Evolutionary conservation across 1,140 invertebrate genomes (phyloP), one percentile per base, ranked within the genome.

Genomic region (Meloidogyne exigua): DNA sequence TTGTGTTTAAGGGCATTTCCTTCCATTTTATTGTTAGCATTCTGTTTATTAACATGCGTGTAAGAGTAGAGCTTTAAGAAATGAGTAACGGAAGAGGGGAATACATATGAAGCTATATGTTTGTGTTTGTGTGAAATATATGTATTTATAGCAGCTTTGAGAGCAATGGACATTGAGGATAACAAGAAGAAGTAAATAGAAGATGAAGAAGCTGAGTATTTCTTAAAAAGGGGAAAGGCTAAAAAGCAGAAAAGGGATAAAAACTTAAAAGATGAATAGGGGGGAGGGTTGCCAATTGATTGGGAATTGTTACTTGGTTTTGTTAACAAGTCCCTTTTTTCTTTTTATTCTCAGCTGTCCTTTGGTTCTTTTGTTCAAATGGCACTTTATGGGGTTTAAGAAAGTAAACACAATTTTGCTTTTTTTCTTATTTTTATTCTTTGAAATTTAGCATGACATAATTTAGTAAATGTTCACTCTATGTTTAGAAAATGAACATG

Each of bases 371-470:
- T 57, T n/a, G 1, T 57, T 57, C 49, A 57, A 57, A 57, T 57
- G 49, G 49, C 49, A 57, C 18, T 57, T 57, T 18, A 57, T n/a
- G 18, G 18, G 49, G n/a, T n/a, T 57, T n/a, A 57, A 57, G 49
- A 57, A 57, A 57, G 49, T 57, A 57, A 57, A 57, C 49, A 57
- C 21, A 57, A 57, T 12, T 57, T 57, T 57, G 7, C 44, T 18
- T n/a, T 57, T 57, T 57, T n/a, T 57, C n/a, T n/a, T 57, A 57
- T 57, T 57, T 57, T 21, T n/a, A n/a, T 57, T 57, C 49, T 57
- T 57, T 57, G n/a, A 57, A 57, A n/a, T 57, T n/a, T 57, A 57
- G 18, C 49, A n/a, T 57, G 18, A n/a, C 9, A 10, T 39, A 39
- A 9, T 39, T 39, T 39, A 39, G 9, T 39, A 39, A 39, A 0